Conservation (phyloP, 2,797 vertebrate genomes). For the Siniperca obscura region DNA sequence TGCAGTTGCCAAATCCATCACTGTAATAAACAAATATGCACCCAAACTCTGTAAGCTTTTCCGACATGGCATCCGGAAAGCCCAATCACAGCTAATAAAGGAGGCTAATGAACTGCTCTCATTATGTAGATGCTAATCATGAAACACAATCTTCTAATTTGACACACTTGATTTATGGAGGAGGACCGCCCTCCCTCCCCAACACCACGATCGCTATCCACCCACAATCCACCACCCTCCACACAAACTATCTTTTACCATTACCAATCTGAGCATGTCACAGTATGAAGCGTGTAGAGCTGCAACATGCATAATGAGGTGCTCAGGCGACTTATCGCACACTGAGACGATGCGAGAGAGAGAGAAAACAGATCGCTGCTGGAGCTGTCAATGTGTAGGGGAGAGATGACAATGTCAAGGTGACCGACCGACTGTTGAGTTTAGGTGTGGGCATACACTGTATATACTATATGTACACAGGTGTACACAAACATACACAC, state of each 20-base stretch:
- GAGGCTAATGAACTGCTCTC: constrained; percentile 79
- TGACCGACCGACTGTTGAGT: constrained; percentile 27
- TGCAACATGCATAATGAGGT: constrained; percentile 59
- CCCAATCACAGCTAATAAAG: constrained; percentile 74
- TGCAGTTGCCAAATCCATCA: constrained; percentile 29
- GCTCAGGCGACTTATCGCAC: constrained; percentile 45
- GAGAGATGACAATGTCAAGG: constrained; percentile 39
- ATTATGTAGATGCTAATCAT: constrained; percentile 81
- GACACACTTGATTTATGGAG: constrained; percentile 79
- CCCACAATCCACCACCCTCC: constrained; percentile 37
- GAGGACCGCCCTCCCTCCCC: constrained; percentile 18
- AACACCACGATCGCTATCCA: constrained; percentile 18
- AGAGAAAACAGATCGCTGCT: constrained; percentile 24
- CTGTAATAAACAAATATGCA: constrained; percentile 53
- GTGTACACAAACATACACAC: too few relatives aligned
- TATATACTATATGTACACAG: too few relatives aligned
- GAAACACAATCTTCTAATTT: constrained; percentile 81
- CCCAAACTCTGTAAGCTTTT: constrained; percentile 38
- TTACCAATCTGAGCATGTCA: constrained; percentile 59
- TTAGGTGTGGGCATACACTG: neutral
- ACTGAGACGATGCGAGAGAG: constrained; percentile 34
- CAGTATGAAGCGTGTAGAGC: constrained; percentile 38
- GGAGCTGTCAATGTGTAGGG: constrained; percentile 32
- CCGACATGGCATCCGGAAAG: constrained; percentile 60
- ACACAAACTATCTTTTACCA: constrained; percentile 45